These are phyloP conservation scores for Lithophane semibrunnea DNA, from an alignment of 2,888 invertebrate species.

Conservation along the genomic window DNA sequence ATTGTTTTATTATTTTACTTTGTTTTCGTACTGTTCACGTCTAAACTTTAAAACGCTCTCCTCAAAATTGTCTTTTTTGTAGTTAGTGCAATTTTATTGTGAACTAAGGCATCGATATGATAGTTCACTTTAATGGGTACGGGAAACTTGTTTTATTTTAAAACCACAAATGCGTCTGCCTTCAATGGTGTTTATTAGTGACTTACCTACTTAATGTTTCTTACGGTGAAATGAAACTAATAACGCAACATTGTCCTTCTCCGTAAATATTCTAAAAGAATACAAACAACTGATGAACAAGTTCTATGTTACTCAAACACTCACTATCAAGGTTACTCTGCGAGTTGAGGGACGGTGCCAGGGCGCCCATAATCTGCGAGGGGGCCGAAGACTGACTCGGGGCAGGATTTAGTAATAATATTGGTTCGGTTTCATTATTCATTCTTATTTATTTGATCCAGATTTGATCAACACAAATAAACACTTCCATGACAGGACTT, in stretches of 20 bases:
- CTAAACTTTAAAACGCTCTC: no score
- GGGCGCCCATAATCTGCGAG: conserved; percentile 49
- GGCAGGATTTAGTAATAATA: conserved; percentile 70
- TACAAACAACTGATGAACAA: conserved; percentile 9
- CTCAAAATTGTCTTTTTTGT: no score
- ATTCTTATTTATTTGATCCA: conserved; percentile 60
- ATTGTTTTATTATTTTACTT: no score
- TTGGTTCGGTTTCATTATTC: conserved; percentile 73
- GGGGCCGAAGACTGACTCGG: conserved; percentile 52
- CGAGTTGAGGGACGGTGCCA: conserved; percentile 40
- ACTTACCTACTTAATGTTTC: not conserved
- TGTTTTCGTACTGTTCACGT: no score
- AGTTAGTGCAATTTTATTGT: no score
- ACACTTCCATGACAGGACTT: not conserved
- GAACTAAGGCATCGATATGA: no score
- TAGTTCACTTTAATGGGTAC: no score
- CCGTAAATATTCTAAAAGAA: not conserved
- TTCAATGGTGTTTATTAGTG: not conserved
- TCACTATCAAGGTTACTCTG: conserved; percentile 72
- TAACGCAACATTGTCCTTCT: not conserved
- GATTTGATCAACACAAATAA: not conserved
- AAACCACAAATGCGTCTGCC: not conserved
- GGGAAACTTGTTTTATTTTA: not conserved
- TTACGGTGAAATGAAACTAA: not conserved
- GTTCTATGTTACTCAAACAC: conserved; percentile 51